phyloP scores from a whole-genome alignment of 2,888 invertebrate species.

The Calameuta idolon region DNA sequence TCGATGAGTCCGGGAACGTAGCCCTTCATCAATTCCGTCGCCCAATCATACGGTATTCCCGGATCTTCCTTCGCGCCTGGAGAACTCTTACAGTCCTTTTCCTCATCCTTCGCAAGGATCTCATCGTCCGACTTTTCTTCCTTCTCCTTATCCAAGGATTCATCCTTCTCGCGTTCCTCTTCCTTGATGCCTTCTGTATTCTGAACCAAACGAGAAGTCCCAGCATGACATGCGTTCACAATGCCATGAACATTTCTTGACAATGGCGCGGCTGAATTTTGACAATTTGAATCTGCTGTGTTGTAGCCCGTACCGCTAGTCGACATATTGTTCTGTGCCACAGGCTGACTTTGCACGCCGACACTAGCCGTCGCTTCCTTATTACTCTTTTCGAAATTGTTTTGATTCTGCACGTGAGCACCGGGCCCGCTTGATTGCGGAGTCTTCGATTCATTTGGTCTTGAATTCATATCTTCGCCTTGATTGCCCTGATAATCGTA shows the following conservation, averaged over 20 bases:
- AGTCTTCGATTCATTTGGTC: conserved; percentile 39
- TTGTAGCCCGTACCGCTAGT: conserved; percentile 36
- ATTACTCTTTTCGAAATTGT: conserved; percentile 41
- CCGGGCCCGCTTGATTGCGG: conserved; percentile 23
- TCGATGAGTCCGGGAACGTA: conserved; percentile 91
- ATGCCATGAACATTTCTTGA: conserved; percentile 35
- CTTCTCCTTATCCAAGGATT: conserved; percentile 70
- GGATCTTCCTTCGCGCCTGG: conserved; percentile 76
- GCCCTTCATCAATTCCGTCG: conserved; percentile 83
- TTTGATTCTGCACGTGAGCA: conserved; percentile 30
- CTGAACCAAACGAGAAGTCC: conserved; percentile 35
- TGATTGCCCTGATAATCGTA: conserved; percentile 50
- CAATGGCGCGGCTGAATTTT: conserved; percentile 27
- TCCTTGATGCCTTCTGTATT: conserved; percentile 69
- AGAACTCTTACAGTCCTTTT: conserved; percentile 71
- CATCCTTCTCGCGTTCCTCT: conserved; percentile 67
- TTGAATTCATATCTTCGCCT: conserved; percentile 42
- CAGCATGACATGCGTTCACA: conserved; percentile 32
- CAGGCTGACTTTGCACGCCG: conserved; percentile 46
- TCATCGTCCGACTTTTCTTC: conserved; percentile 68
- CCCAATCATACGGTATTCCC: conserved; percentile 91
- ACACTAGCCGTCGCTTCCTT: conserved; percentile 46
- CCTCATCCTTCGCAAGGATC: conserved; percentile 68
- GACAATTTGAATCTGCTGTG: conserved; percentile 32
- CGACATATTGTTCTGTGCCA: conserved; percentile 40